Evolutionary conservation across 2,113 vertebrate genomes (phyloP).

Genomic region (Epinephelus moara): DNA sequence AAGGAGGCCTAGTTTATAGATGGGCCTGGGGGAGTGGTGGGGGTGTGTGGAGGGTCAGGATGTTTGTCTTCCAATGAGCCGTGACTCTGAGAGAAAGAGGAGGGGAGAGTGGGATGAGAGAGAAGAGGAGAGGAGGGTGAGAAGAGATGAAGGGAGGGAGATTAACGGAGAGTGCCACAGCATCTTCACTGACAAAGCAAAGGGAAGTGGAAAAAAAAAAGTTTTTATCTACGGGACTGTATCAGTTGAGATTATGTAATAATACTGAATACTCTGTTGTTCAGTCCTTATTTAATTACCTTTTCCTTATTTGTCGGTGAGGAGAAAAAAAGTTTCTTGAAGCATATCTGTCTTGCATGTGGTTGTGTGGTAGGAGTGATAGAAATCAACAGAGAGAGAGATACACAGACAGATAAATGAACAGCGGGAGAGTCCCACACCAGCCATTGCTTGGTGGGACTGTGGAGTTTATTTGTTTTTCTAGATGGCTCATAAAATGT

Average conservation of each 20-base stretch:
- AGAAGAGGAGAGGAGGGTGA: slow-evolving; percentile 71
- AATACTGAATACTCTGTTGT: neutral
- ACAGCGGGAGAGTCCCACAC: slow-evolving; percentile 1
- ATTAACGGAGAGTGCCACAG: slow-evolving; percentile 59
- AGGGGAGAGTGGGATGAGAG: slow-evolving; percentile 79
- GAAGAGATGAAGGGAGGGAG: slow-evolving; percentile 71
- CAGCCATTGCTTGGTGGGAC: slow-evolving; percentile 21
- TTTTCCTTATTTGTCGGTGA: neutral
- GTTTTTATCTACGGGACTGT: neutral
- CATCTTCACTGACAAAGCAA: slow-evolving; percentile 54
- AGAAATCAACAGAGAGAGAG: slow-evolving; percentile 20
- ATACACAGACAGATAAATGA: slow-evolving; percentile 14
- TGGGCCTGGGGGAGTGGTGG: slow-evolving; percentile 70
- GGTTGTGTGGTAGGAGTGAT: neutral
- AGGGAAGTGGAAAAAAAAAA: neutral
- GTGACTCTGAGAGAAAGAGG: slow-evolving; percentile 84
- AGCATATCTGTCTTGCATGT: neutral
- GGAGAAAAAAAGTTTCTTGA: neutral
- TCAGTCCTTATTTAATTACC: neutral
- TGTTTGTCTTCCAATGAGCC: slow-evolving; percentile 89
- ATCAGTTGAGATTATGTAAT: slow-evolving; percentile 1
- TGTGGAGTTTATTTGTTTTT: slow-evolving; percentile 74
- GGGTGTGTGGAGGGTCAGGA: slow-evolving; percentile 81
- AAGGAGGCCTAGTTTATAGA: slow-evolving; percentile 80
- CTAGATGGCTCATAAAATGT: slow-evolving; percentile 61